Evolutionary conservation across 1,140 invertebrate species (phyloP), one percentile per base, ranked within the genome.

Genomic region (Eueides isabella): DNA sequence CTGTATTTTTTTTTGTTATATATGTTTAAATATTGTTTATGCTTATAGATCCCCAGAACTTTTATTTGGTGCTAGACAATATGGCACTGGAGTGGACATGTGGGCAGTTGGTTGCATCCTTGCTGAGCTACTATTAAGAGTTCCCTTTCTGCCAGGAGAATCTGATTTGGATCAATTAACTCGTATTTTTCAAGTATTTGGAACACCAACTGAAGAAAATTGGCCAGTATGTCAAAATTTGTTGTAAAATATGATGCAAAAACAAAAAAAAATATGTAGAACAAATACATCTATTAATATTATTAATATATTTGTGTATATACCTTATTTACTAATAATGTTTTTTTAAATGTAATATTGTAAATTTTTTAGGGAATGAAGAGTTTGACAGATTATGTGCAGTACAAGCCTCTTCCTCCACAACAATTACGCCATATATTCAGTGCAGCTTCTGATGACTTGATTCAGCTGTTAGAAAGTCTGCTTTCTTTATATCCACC

Each of bases 71-170:
- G 98, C 98, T 1, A 95, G 97, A 63, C 97, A 98, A 86, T 99
- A 99, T 94, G 97, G 98, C 9, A 97, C 96, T 67, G 98, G 98
- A 6, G 97, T 99, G n/a, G 99, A 99, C 86, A 99, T 99, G 94
- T 99, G 99, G 99, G 98, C 99, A 16, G 95, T 99, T 12, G 99
- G 99, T 6, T 99, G 99, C 91, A 99, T 99, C 87, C 88, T 99
- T 75, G 99, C 98, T 1, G 99, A 99, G 94, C 93, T 99, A 16
- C 92, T 99, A 65, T 94, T 99, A 12, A 94, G 99, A 81, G 96
- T 97, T 14, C 99, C 99, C 2, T 98, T 99, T 82, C 95, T 99
- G 64, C 98, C 98, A 31, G 99, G 99, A 31, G 98, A 99, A 82
- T 97, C 98, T 9, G 99, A 99, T 93, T 93, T 99, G 48, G 98